Conservation (phyloP, 2,888 invertebrate genomes). For the Glaucopsyche alexis region DNA sequence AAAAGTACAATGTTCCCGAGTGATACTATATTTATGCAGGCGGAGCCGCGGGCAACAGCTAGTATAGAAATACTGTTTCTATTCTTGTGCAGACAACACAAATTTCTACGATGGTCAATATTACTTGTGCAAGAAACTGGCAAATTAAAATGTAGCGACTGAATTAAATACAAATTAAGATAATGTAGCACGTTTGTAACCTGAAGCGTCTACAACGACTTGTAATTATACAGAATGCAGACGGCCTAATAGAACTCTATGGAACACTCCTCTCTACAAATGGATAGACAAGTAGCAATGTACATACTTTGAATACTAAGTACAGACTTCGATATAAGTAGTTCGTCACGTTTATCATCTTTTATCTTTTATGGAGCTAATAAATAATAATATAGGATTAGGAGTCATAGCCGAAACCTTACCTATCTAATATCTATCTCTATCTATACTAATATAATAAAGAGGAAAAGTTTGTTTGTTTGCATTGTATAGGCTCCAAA, state of each 20-base stretch:
- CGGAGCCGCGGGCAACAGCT: too few relatives aligned
- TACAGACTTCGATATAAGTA: background rate
- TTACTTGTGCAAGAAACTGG: too few relatives aligned
- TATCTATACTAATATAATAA: too few relatives aligned
- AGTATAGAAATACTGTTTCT: too few relatives aligned
- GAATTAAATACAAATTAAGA: background rate
- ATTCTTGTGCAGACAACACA: too few relatives aligned
- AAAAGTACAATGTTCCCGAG: too few relatives aligned
- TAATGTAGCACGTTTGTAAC: background rate
- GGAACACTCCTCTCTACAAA: background rate
- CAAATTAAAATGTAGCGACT: background rate
- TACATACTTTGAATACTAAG: background rate
- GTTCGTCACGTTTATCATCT: background rate
- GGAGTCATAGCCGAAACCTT: too few relatives aligned
- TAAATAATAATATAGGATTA: background rate
- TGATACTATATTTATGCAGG: too few relatives aligned
- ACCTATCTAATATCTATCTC: too few relatives aligned
- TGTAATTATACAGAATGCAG: slow-evolving; percentile 6
- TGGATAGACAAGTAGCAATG: background rate
- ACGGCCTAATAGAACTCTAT: background rate
- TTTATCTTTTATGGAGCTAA: background rate
- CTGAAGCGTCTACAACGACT: background rate
- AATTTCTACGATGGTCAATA: too few relatives aligned
- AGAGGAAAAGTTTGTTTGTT: too few relatives aligned
- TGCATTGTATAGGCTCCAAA: too few relatives aligned